Evolutionary conservation across 2,797 vertebrate genomes (phyloP).

Genomic region (Pteropus rufus): DNA sequence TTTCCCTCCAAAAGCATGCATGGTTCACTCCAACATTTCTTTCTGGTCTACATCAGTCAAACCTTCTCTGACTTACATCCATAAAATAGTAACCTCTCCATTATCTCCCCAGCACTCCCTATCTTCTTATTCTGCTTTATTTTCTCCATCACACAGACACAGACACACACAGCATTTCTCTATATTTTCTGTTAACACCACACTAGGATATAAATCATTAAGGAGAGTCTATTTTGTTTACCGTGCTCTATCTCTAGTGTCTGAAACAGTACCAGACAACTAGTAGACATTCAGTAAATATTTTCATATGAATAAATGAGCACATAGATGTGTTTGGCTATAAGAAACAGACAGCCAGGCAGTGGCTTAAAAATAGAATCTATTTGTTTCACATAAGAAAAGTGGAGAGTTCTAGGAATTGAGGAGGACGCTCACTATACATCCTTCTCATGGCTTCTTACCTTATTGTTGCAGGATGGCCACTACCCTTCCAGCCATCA

Average conservation of each 20-base stretch:
- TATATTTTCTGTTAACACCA: neutral
- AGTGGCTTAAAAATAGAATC: neutral
- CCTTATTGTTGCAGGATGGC: neutral
- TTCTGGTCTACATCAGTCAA: neutral
- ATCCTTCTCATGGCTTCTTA: neutral
- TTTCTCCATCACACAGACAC: neutral
- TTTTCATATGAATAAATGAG: neutral
- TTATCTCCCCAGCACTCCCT: fast-evolving
- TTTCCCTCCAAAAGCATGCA: neutral
- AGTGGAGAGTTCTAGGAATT: neutral
- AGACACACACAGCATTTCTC: neutral
- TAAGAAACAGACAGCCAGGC: neutral
- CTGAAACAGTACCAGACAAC: neutral
- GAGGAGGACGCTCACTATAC: neutral
- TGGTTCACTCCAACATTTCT: neutral
- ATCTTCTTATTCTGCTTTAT: neutral
- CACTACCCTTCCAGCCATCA: neutral
- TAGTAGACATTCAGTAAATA: neutral
- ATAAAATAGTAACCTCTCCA: neutral
- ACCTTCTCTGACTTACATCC: neutral
- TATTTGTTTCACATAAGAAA: neutral
- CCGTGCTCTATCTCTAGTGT: neutral
- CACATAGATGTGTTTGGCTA: neutral
- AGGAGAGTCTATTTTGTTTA: neutral
- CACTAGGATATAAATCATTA: neutral